Percentiles rank a stretch among this genome's conserved stretches.
Conservation (phyloP, 2,888 invertebrate species). For the Melinaea marsaeus region DNA sequence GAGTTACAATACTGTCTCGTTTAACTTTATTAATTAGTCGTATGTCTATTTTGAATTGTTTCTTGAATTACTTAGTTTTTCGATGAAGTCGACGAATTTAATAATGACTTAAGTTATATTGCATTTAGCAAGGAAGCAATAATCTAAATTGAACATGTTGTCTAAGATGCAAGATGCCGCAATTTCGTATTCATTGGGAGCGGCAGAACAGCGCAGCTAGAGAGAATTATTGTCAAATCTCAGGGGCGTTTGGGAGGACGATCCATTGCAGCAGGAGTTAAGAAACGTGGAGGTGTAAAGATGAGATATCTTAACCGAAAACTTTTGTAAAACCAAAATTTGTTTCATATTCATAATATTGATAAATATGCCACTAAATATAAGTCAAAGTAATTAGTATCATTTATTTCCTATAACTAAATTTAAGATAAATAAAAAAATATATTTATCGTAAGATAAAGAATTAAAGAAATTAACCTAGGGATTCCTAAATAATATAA, state of each 20-base stretch:
- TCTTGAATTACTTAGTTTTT: slow-evolving; percentile 35
- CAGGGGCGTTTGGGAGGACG: slow-evolving; percentile 57
- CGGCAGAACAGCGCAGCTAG: slow-evolving; percentile 63
- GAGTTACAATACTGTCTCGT: slow-evolving; percentile 53
- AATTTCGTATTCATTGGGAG: slow-evolving; percentile 70
- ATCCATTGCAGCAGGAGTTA: slow-evolving; percentile 39
- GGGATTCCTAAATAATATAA: too few species aligned
- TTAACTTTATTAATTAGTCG: slow-evolving; percentile 52
- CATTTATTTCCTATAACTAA: too few species aligned
- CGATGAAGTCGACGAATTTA: slow-evolving; percentile 8
- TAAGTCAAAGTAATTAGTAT: too few species aligned
- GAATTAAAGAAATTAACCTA: too few species aligned
- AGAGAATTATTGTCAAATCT: slow-evolving; percentile 73
- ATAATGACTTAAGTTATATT: slow-evolving; percentile 23
- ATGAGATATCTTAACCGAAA: slow-evolving; percentile 17
- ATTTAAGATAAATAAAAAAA: too few species aligned
- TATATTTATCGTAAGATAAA: too few species aligned
- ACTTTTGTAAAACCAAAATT: slow-evolving; percentile 16
- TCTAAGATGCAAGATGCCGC: slow-evolving; percentile 52
- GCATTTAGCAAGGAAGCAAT: slow-evolving; percentile 46
- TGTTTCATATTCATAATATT: too few species aligned
- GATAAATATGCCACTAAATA: too few species aligned
- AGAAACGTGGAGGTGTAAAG: slow-evolving; percentile 37
- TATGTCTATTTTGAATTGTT: slow-evolving; percentile 53
- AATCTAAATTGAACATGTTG: slow-evolving; percentile 72